Conservation (phyloP, 2,113 vertebrate genomes). For the Nannospalax galili region DNA sequence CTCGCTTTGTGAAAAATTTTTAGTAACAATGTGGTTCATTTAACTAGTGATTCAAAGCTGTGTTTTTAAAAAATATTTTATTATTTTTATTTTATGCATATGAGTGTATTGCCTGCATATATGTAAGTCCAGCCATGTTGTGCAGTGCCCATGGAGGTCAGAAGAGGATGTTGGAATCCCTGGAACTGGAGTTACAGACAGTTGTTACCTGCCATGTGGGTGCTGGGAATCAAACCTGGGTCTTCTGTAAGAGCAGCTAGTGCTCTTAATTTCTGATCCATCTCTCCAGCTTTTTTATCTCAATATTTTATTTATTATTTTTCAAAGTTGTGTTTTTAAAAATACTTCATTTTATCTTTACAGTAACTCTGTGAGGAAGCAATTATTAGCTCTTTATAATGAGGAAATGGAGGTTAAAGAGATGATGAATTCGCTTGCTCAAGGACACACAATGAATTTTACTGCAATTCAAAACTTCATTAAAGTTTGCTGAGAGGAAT, state of each 20-base stretch:
- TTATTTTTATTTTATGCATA: too few relatives aligned
- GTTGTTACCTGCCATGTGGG: too few relatives aligned
- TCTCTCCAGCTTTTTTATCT: too few relatives aligned
- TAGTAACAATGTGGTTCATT: not conserved
- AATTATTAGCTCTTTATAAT: not conserved
- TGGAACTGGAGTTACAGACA: too few relatives aligned
- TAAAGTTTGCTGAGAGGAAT: not conserved
- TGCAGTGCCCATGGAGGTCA: too few relatives aligned
- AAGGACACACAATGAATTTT: not conserved
- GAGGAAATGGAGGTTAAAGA: not conserved
- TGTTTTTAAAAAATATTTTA: conserved; percentile 57
- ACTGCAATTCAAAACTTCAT: not conserved
- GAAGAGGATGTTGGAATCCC: too few relatives aligned
- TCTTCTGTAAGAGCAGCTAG: too few relatives aligned
- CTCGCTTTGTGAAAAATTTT: not conserved
- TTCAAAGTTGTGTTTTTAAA: conserved; percentile 43
- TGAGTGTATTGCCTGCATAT: too few relatives aligned
- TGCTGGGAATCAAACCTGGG: too few relatives aligned
- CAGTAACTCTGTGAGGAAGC: not conserved
- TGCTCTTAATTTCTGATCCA: too few relatives aligned
- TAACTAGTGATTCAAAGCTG: not conserved
- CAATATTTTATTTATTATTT: too few relatives aligned
- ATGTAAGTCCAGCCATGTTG: too few relatives aligned
- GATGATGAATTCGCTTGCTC: not conserved
- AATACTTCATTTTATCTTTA: not conserved